Evolutionary conservation across 37 sponge, comb jelly and placozoan species (phyloP), one percentile per base, ranked within the genome.

Genomic region (Ephydatia muelleri): DNA sequence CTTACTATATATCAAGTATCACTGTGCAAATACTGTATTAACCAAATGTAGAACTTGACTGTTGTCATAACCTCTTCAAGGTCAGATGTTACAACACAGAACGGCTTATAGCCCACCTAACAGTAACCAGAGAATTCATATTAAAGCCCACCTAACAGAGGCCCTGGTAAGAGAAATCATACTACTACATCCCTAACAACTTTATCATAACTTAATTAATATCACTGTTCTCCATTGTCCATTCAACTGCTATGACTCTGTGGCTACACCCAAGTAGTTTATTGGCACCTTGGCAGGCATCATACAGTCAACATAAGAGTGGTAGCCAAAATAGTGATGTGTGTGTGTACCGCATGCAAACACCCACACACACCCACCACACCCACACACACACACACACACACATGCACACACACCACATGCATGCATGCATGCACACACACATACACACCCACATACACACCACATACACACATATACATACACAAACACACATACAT

Each of bases 311-410:
- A 57, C 57, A 57, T 57, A 57, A 57, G 19, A 57, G 57, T 14
- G 19, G 16, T 57, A 57, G 57, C 57, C 57, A 57, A 57, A 57
- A 57, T 57, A 25, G 5, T 3, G 3, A 9, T 30, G 30, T 30
- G 30, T 30, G 30, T 30, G 30, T 30, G 30, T 30, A 9, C n/a
- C n/a, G n/a, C n/a, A n/a, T 29, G 30, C 9, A 69, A 5, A 8
- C 9, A 3, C 9, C 3, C 70, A 3, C 70, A 69, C 43, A 43
- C n/a, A n/a, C n/a, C 3, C 70, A n/a, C 27, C 70, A 69, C 70
- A 69, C 70, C 27, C 70, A 69, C 70, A 3, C 9, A 69, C 70
- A 69, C 70, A 69, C 70, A 69, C 70, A 3, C 70, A n/a, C n/a
- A n/a, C n/a, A n/a, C n/a, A n/a, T n/a, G n/a, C n/a, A n/a, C n/a